Percentiles rank a stretch among this genome's conserved stretches.
phyloP scores from a whole-genome alignment of 1,140 invertebrate genomes.

The Bombus confusus region DNA sequence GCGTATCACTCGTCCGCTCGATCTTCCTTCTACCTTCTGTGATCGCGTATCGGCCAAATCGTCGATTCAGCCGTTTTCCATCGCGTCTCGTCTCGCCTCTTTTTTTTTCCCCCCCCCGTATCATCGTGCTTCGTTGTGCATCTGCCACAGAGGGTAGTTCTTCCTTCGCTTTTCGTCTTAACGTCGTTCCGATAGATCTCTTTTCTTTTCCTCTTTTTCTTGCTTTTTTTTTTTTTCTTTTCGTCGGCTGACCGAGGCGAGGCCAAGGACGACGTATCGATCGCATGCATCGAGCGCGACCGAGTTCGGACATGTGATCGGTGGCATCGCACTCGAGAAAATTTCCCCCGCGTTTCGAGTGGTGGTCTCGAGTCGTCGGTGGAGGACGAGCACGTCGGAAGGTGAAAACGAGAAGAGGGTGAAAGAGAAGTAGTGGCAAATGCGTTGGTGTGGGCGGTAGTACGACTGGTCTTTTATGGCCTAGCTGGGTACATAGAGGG shows the following conservation, averaged over 20 bases:
- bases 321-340: not conserved
- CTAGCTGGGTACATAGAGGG: conserved; percentile 11
- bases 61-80: too few species aligned
- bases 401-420: conserved; percentile 3
- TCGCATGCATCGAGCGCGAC: not conserved
- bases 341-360: conserved; percentile 21
- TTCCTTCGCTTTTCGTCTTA: not conserved
- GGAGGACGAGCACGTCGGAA: not conserved
- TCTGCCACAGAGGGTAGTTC: too few species aligned
- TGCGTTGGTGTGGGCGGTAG: conserved; percentile 50
- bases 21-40: not conserved
- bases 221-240: too few species aligned
- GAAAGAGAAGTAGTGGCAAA: conserved; percentile 42
- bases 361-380: conserved; percentile 7
- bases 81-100: too few species aligned
- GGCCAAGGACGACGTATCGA: not conserved
- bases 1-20: not conserved
- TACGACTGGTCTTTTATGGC: conserved; percentile 55
- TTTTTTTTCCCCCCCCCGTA: too few species aligned
- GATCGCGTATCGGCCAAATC: not conserved
- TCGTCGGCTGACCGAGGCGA: not conserved
- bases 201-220: too few species aligned
- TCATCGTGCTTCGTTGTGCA: too few species aligned
- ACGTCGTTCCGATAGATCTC: too few species aligned
- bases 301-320: conserved; percentile 41